Evolutionary conservation across 2,113 vertebrate species (phyloP).

Genomic region (Aldabrachelys gigantea): DNA sequence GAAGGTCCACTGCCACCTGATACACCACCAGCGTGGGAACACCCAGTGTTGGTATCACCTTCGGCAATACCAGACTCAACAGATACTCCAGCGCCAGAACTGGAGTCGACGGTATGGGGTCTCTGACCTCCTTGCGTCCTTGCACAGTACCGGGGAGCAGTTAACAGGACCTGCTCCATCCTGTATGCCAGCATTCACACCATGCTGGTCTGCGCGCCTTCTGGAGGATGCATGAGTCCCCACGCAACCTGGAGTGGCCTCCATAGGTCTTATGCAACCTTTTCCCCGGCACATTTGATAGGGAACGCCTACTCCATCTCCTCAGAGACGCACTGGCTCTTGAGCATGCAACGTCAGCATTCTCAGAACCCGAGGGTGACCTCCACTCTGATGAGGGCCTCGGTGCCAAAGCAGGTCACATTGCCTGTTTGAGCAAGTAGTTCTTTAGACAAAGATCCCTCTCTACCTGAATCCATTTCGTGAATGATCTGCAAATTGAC

Average conservation of each 20-base stretch:
- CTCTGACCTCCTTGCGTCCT: not conserved
- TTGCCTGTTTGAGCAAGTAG: no score
- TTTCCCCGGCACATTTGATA: no score
- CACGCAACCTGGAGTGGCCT: not conserved
- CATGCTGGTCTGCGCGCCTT: not conserved
- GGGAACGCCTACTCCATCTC: no score
- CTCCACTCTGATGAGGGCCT: no score
- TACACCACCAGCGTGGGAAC: not conserved
- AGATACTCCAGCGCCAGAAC: not conserved
- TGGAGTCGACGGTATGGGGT: not conserved
- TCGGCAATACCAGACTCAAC: not conserved
- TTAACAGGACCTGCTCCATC: not conserved
- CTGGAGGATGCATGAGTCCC: not conserved
- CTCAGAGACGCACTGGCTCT: no score
- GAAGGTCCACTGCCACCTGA: not conserved
- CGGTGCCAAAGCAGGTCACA: no score
- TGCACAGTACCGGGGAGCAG: not conserved
- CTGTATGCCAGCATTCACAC: not conserved
- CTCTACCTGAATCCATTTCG: no score
- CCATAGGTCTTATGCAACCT: not conserved
- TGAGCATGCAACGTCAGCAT: no score
- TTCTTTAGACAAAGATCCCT: no score
- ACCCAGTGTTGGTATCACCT: no score
- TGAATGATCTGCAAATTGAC: no score
- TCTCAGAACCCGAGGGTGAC: no score